A percentile compares a stretch with the other conserved stretches of the same genome.
These are phyloP conservation scores for Enteromius argenteus DNA, from an alignment of 2,797 vertebrate species.

Conservation along the genomic window DNA sequence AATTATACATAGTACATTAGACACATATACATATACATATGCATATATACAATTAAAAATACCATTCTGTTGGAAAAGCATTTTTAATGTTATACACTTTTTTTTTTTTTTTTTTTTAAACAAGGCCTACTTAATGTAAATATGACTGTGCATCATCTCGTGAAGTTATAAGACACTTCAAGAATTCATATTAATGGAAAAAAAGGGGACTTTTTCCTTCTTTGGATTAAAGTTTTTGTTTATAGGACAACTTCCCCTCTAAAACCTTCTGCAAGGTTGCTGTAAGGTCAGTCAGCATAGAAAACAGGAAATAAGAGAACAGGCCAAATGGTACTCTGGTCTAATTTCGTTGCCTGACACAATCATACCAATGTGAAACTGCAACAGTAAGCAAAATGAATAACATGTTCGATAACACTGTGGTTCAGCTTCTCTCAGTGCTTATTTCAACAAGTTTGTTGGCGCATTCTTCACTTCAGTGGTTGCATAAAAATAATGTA, in stretches of 20 bases:
- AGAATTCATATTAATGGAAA: not conserved
- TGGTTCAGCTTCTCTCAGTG: not conserved
- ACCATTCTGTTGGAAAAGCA: not conserved
- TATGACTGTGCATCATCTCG: too few relatives aligned
- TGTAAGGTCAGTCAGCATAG: not conserved
- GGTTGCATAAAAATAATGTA: slow-evolving; percentile 15
- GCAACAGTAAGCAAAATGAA: slow-evolving; percentile 1
- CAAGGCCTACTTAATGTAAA: too few relatives aligned
- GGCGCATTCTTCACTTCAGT: not conserved
- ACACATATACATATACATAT: too few relatives aligned
- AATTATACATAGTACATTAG: too few relatives aligned
- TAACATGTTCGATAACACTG: not conserved
- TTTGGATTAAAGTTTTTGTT: slow-evolving; percentile 1
- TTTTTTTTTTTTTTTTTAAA: too few relatives aligned
- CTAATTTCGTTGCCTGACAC: slow-evolving; percentile 28
- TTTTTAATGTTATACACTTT: not conserved
- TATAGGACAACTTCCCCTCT: not conserved
- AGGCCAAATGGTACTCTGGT: not conserved
- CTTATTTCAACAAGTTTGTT: slow-evolving; percentile 28
- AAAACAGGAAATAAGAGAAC: slow-evolving; percentile 19
- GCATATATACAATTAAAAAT: not conserved
- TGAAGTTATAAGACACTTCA: not conserved
- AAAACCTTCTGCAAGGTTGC: slow-evolving; percentile 13
- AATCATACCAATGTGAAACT: slow-evolving; percentile 23
- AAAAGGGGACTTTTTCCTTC: not conserved